Base-by-base conservation (phyloP, 2,888 invertebrate species). In the Rosalia funebris region DNA sequence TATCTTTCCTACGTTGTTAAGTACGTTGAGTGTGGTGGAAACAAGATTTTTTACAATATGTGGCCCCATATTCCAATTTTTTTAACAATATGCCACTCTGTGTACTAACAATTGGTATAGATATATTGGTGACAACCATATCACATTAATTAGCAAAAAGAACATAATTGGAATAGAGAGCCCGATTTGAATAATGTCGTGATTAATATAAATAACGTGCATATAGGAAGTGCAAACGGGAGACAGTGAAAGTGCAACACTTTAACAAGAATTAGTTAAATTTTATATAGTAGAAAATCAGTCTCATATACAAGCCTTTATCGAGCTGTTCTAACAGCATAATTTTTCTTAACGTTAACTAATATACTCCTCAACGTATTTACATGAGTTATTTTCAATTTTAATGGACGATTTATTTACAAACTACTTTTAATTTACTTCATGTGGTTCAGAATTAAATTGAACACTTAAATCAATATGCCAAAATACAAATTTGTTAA, bases 271-370 rank as follows among this genome's bases (percentile, higher is more conserved):
- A 69, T 66, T 68, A 69, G 66, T 66, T 68, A 63, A 65, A 71
- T 69, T 69, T 63, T 66, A 66, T 63, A 69, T 69, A 71, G 76
- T 76, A 77, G 74, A 77, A 77, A 77, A 77, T 77, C 77, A 77
- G 77, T 77, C 77, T 77, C 75, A 76, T 77, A 65, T 75, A 75
- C 74, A 75, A 75, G 75, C 75, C 73, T 71, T 72, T 66, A 63
- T 64, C 62, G 62, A 62, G 69, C 69, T 66, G 65, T 52, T 34
- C 48, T 54, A 59, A 57, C 62, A 65, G 62, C 58, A 44, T 57
- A 59, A 53, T 52, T 55, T 57, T 34, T 34, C 60, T 60, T 41
- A 34, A 36, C 45, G n/a, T 55, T 11, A 34, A n/a, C 34, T 45
- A 41, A 36, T 50, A 11, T 55, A 63, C 46, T 42, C 20, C 46